Evolutionary conservation across 2,797 vertebrate genomes (phyloP), one percentile per base, ranked within the genome.

Genomic region (Tolypeutes matacus): DNA sequence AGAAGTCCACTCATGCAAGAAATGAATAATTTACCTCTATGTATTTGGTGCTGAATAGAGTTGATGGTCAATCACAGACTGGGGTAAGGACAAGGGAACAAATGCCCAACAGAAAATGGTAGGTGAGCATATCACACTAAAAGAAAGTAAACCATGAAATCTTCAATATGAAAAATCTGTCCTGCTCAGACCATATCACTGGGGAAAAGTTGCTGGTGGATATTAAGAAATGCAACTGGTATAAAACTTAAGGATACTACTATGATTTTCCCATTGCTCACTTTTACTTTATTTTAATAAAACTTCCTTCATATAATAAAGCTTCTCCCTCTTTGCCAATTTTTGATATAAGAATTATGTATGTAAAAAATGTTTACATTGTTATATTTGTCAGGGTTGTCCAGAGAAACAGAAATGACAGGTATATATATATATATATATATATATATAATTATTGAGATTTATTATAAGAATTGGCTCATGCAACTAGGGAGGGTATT

Each of bases 261-360:
- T 36, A 36, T 31, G 62, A 91, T 85, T 83, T 60, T 12, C 12
- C 53, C 64, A 27, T 58, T 73, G 17, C 23, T 77, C 31, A 82
- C 53, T 78, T 89, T 89, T 70, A 80, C 46, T 93, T 93, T 62
- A 36, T 92, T 42, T 91, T 72, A 81, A 60, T 84, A 77, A 82
- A 91, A 60, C 21, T 29, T 81, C 93, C 42, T 13, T 77, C 56
- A 89, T 60, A 78, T 10, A 51, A 42, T 80, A 34, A 95, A 89
- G 3, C 51, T 29, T 42, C 64, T 80, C 42, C 65, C 7, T 46
- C 75, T 78, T 72, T 73, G 17, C 39, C 73, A 94, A 29, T 42
- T 90, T 94, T 89, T 92, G 58, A 94, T 49, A 83, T 10, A 78
- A 92, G 39, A 96, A 83, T 73, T 92, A 49, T 5, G 2, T 69